These are phyloP conservation scores for Chelidonichthys spinosus DNA, from an alignment of 2,797 vertebrate genomes.

Conservation along the genomic window DNA sequence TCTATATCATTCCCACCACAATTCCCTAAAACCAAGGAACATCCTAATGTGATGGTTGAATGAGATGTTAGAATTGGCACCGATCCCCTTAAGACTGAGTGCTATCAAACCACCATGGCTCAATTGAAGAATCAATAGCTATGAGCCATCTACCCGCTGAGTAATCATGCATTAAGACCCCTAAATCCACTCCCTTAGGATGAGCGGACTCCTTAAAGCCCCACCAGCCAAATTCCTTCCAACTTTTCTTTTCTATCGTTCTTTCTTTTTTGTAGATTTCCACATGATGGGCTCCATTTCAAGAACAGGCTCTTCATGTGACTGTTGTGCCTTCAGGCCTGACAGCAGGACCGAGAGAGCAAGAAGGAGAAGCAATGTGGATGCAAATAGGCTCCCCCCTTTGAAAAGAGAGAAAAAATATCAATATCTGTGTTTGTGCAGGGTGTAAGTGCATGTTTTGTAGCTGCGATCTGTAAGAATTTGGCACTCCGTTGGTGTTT, in stretches of 20 bases:
- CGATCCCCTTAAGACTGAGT: slow-evolving; percentile 49
- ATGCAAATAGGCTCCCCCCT: slow-evolving; percentile 12
- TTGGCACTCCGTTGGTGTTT: neutral
- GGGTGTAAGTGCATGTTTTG: slow-evolving; percentile 18
- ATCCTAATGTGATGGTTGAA: slow-evolving; percentile 60
- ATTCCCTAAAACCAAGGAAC: neutral
- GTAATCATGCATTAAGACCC: slow-evolving; percentile 73
- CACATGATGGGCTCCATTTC: slow-evolving; percentile 62
- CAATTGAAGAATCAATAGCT: slow-evolving; percentile 75
- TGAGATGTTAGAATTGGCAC: slow-evolving; percentile 60
- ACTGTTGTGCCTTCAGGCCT: slow-evolving; percentile 66
- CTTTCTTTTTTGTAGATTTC: slow-evolving; percentile 8
- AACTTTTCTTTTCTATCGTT: neutral
- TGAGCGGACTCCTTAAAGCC: slow-evolving; percentile 34
- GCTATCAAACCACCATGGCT: slow-evolving; percentile 65
- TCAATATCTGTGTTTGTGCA: slow-evolving; percentile 34
- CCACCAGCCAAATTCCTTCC: neutral
- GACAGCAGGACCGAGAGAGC: slow-evolving; percentile 1
- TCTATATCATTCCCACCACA: neutral
- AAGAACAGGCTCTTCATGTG: slow-evolving; percentile 71
- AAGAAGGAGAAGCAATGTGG: slow-evolving; percentile 27
- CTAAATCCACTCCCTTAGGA: slow-evolving; percentile 49
- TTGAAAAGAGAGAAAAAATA: slow-evolving; percentile 10
- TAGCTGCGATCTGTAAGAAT: slow-evolving; percentile 8
- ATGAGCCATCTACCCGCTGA: slow-evolving; percentile 65